Base-by-base conservation (phyloP, 2,888 invertebrate genomes). In the Ormyrus pomaceus region DNA sequence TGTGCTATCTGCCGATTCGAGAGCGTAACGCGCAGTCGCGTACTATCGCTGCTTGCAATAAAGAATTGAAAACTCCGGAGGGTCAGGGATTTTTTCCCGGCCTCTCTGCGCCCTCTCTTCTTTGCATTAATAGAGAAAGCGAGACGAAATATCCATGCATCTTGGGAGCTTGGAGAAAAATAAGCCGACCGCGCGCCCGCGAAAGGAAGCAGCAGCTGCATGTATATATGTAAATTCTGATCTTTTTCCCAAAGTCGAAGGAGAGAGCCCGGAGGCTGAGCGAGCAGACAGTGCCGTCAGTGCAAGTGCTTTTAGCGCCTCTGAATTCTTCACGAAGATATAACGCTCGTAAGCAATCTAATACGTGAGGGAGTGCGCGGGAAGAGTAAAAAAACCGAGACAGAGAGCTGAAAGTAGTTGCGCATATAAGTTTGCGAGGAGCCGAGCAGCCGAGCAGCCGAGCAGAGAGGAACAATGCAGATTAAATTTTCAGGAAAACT, bases 321-420 rank as follows among this genome's bases (percentile, higher is more conserved):
- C 81, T 85, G 84, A 85, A 85, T 85, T 84, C 85, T 85, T 85
- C 83, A 85, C 82, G 82, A 84, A 82, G 83, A 83, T 83, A 84
- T 83, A 83, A 82, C 79, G 83, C 84, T 84, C 82, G 76, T 70
- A 71, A 77, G 56, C 81, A 82, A 83, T 83, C 84, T 84, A 83
- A 84, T 85, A 84, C 84, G 72, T 58, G 75, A 68, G 78, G 62
- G 68, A 81, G 74, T 46, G 73, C 69, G 51, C 80, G 77, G 82
- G 11, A 6, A 51, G 8, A 34, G 77, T 74, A 64, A 69, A 59
- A 70, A 58, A 69, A 77, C 2, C 10, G 46, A 62, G 13, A 58
- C 6, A 76, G 50, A 56, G 48, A 66, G 64, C 13, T 11, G 45
- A 73, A 73, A 64, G 79, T 73, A 58, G 73, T 62, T 56, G 68